A percentile compares a stretch with the other conserved stretches of the same genome.
phyloP scores from a whole-genome alignment of 1,140 invertebrate species.

The Drosophila lowei region DNA sequence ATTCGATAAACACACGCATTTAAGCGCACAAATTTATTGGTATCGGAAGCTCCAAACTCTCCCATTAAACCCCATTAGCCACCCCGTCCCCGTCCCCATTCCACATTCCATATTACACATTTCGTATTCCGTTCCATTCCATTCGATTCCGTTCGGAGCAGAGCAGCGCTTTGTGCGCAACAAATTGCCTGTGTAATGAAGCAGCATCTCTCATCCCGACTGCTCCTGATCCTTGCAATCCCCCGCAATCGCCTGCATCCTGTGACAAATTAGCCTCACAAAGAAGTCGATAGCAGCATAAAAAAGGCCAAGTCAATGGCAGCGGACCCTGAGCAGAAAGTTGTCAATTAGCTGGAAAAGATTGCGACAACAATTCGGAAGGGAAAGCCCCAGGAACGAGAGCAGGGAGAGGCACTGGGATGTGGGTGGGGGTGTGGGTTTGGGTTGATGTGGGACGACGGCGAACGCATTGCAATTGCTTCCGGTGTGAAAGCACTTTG shows the following conservation, averaged over 20 bases:
- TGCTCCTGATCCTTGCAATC: conserved; percentile 13
- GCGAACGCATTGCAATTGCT: conserved; percentile 74
- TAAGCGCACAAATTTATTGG: conserved; percentile 73
- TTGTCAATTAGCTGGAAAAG: conserved; percentile 54
- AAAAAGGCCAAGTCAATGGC: conserved; percentile 18
- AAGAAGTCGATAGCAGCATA: conserved; percentile 41
- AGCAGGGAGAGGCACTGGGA: not conserved
- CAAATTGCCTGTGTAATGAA: conserved; percentile 78
- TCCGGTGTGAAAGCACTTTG: conserved; percentile 80
- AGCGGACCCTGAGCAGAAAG: conserved; percentile 30
- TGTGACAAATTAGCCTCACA: conserved; percentile 77
- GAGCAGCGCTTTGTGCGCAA: conserved; percentile 59
- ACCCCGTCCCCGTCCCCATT: no score
- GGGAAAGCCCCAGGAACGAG: not conserved
- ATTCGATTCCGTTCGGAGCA: not conserved
- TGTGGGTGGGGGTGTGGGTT: not conserved
- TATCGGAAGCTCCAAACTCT: conserved; percentile 57
- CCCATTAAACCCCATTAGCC: not conserved
- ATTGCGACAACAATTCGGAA: not conserved
- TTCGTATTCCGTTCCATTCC: not conserved
- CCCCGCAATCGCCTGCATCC: conserved; percentile 47
- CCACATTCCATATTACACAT: no score
- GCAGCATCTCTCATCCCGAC: conserved; percentile 24
- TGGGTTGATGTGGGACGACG: conserved; percentile 25
- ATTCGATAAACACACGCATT: conserved; percentile 75